These are phyloP conservation scores for Mesocricetus auratus DNA, from an alignment of 2,113 vertebrate species.

Conservation along the genomic window DNA sequence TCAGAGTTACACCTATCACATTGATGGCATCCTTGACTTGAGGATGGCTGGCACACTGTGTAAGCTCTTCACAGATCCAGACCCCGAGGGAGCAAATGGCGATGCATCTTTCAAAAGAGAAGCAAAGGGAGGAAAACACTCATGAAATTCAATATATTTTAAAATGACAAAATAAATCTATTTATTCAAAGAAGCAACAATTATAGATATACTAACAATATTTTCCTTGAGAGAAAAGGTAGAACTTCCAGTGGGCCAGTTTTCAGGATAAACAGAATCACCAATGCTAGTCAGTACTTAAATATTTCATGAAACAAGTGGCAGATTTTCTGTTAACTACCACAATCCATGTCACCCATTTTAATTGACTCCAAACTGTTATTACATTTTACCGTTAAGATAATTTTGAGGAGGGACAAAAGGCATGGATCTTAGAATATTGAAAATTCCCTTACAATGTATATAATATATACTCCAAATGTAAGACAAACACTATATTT, in stretches of 20 bases:
- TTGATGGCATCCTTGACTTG: conserved; percentile 96
- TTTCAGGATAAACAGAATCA: conserved; percentile 42
- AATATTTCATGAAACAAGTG: conserved; percentile 32
- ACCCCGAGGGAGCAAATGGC: conserved; percentile 96
- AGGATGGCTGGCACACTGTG: conserved; percentile 90
- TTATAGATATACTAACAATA: conserved; percentile 16
- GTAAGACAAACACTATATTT: conserved; percentile 3
- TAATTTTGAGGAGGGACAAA: conserved; percentile 58
- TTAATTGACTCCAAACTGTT: conserved; percentile 15
- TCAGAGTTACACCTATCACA: conserved; percentile 97
- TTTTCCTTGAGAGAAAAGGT: conserved; percentile 44
- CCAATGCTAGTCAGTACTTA: not conserved
- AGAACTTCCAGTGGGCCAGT: not conserved
- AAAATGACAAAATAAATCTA: conserved; percentile 8
- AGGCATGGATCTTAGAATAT: not conserved
- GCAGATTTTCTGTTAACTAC: not conserved
- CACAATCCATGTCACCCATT: not conserved
- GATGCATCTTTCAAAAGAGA: conserved; percentile 90
- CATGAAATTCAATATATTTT: conserved; percentile 38
- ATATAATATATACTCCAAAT: not conserved
- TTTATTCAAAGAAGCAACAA: conserved; percentile 33
- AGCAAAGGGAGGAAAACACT: not conserved
- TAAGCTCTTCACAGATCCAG: conserved; percentile 98
- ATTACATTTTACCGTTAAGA: conserved; percentile 45
- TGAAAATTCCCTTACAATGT: conserved; percentile 29